A percentile compares a stretch with the other conserved stretches of the same genome.
These are phyloP conservation scores for Chaetodon auriga DNA, from an alignment of 2,113 vertebrate genomes.

Conservation along the genomic window DNA sequence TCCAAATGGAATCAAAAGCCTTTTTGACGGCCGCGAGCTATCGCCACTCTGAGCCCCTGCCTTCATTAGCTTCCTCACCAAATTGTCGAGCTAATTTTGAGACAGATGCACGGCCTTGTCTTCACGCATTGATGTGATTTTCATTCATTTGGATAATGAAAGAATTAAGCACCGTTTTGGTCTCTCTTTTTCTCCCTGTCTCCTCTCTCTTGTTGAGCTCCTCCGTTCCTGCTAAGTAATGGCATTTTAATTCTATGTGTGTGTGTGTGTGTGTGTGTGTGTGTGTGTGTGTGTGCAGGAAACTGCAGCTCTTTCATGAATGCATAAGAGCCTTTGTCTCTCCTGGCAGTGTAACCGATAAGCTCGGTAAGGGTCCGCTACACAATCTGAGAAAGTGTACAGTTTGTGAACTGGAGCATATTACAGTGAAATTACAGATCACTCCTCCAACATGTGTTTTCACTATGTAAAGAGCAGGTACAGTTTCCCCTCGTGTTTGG, in stretches of 20 bases:
- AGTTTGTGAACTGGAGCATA: constrained; percentile 50
- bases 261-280: background rate
- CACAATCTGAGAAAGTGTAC: constrained; percentile 37
- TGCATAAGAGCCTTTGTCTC: constrained; percentile 59
- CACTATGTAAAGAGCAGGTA: constrained; percentile 65
- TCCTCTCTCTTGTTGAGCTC: constrained; percentile 54
- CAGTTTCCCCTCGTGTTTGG: constrained; percentile 50
- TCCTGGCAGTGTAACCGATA: constrained; percentile 68
- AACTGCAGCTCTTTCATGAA: constrained; percentile 64
- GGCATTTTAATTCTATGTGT: constrained; percentile 75
- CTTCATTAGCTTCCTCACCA: constrained; percentile 67
- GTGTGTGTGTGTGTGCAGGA: constrained; percentile 49
- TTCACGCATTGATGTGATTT: constrained; percentile 70
- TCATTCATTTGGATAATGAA: constrained; percentile 82
- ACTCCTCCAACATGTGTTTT: constrained; percentile 73
- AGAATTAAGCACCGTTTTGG: constrained; percentile 69
- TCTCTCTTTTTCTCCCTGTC: constrained; percentile 39
- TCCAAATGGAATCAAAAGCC: constrained; percentile 69
- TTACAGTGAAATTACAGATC: constrained; percentile 61
- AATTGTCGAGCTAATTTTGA: constrained; percentile 77
- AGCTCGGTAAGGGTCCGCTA: constrained; percentile 21
- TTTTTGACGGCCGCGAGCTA: constrained; percentile 37
- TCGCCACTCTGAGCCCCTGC: constrained; percentile 36
- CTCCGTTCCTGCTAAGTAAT: constrained; percentile 72
- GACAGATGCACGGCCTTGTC: constrained; percentile 68